Conservation (phyloP, 2,113 vertebrate genomes). For the Murina feae region DNA sequence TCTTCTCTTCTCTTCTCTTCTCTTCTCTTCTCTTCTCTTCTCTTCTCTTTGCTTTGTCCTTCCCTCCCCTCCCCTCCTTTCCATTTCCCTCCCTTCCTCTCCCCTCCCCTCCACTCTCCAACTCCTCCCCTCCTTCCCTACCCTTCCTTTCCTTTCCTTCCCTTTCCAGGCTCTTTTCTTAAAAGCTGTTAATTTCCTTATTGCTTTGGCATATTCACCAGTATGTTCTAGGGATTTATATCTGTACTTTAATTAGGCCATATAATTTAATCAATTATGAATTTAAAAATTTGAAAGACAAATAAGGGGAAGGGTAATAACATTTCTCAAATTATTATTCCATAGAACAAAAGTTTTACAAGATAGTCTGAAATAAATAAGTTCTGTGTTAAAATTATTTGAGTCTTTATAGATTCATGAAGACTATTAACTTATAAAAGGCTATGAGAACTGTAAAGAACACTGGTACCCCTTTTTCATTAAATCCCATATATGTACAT, state of each 20-base stretch:
- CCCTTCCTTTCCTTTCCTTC: too few species aligned
- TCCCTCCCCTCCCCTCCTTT: rapidly evolving
- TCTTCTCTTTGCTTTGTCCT: too few species aligned
- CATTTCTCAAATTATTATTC: neutral
- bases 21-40: too few species aligned
- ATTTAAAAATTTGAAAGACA: neutral
- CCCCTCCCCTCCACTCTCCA: too few species aligned
- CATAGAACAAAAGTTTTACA: neutral
- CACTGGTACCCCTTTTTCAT: neutral
- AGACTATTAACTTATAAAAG: neutral
- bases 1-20: too few species aligned
- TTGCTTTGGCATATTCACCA: neutral
- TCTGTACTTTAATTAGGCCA: neutral
- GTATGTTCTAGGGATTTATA: neutral
- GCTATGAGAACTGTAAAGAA: neutral
- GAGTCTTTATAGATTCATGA: neutral
- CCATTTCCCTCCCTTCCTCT: too few species aligned
- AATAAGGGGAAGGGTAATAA: neutral
- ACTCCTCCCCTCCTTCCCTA: too few species aligned
- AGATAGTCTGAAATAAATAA: neutral
- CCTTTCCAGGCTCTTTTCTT: neutral
- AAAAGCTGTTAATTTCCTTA: neutral
- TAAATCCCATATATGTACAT: neutral
- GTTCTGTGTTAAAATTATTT: neutral
- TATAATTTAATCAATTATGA: neutral